Conservation (phyloP, 2,888 invertebrate species). For the Athripsodes cinereus region DNA sequence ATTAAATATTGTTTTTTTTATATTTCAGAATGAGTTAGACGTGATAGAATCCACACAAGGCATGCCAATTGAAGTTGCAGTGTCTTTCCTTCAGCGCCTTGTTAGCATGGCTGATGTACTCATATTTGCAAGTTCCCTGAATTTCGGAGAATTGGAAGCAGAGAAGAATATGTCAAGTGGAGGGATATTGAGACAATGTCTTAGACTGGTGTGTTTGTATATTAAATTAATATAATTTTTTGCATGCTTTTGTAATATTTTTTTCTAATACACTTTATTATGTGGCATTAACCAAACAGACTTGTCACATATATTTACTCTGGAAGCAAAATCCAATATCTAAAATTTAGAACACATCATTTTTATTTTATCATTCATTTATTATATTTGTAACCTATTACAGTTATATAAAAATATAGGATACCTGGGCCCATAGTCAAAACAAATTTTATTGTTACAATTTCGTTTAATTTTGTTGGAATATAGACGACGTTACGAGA, state of each 20-base stretch:
- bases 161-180: conserved; percentile 99
- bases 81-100: conserved; percentile 94
- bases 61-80: conserved; percentile 96
- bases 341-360: background rate
- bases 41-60: conserved; percentile 98
- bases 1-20: background rate
- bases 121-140: conserved; percentile 95
- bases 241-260: background rate
- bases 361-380: background rate
- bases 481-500: too few species aligned
- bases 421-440: too few species aligned
- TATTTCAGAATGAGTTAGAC: conserved; percentile 86
- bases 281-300: too few species aligned
- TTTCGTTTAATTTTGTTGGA: too few species aligned
- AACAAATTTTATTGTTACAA: too few species aligned
- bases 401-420: too few species aligned
- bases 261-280: too few species aligned
- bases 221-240: background rate
- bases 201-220: conserved; percentile 69
- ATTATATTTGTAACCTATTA: too few species aligned
- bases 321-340: background rate
- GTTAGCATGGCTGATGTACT: conserved; percentile 98
- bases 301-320: too few species aligned
- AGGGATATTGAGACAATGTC: conserved; percentile 95
- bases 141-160: conserved; percentile 95